Base-by-base conservation (phyloP, 2,113 vertebrate species). In the Platichthys stellatus region DNA sequence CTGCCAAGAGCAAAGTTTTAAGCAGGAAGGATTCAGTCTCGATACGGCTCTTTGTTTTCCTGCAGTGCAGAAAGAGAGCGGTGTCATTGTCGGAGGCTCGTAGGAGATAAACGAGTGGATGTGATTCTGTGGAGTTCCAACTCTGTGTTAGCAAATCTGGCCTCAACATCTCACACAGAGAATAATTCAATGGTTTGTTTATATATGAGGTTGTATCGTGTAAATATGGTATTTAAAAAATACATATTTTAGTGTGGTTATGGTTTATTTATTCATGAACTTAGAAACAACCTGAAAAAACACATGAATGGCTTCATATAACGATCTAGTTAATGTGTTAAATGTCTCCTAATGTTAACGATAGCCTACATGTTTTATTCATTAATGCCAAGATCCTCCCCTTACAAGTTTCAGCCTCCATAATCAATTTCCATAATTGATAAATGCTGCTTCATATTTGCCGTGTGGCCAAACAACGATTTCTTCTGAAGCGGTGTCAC, bases 401-500 rank as follows among this genome's bases (percentile, higher is more conserved):
- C 20, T 56, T 3, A 51, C 12, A 56, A 43, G 13, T 56, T 43
- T 38, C 10, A 31, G 26, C 26, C 26, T 28, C 10, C 31, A 0
- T 6, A 21, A 21, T 56, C 69, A 15, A 9, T 23, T 58, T 61
- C 28, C 26, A 63, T 57, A 18, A 47, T 2, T 69, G 73, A 76
- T 57, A 69, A 58, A 74, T 61, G 35, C 64, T 23, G 18, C 69
- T 15, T 57, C 65, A 53, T 18, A 78, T 85, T 82, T 54, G 6
- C 31, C 6, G 5, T 31, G 2, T 58, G 23, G 61, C 51, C 74
- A 58, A 81, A 78, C 31, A 62, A 45, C 63, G 26, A 40, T 51
- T 62, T 76, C 20, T 20, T 76, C 68, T 76, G 11, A 72, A 72
- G 59, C 20, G 65, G 61, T 81, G 58, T 74, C 70, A 79, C 70